These are phyloP conservation scores for Hemistola chrysoprasaria DNA, from an alignment of 2,888 invertebrate species.

Conservation along the genomic window DNA sequence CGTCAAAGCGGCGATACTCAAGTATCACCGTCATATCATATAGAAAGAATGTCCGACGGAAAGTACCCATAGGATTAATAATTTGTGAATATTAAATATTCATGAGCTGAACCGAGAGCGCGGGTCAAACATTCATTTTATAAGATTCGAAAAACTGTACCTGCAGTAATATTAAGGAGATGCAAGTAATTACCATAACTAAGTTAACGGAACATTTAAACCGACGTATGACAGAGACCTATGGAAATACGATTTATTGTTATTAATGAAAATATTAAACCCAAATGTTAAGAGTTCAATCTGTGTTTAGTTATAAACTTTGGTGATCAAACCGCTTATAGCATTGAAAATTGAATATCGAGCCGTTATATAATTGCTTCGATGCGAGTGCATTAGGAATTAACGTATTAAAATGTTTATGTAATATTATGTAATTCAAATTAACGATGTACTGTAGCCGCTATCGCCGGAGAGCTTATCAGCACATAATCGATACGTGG, in stretches of 20 bases:
- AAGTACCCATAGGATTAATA: conserved; percentile 76
- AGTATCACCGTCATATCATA: conserved; percentile 48
- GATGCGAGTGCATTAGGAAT: too few relatives aligned
- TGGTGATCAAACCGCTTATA: too few relatives aligned
- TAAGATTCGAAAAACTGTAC: conserved; percentile 62
- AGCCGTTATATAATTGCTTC: too few relatives aligned
- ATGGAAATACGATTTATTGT: conserved; percentile 22
- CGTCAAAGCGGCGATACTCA: conserved; percentile 36
- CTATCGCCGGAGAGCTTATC: too few relatives aligned
- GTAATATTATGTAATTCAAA: too few relatives aligned
- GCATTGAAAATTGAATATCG: too few relatives aligned
- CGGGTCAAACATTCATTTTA: conserved; percentile 74
- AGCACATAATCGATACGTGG: too few relatives aligned
- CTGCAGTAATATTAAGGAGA: conserved; percentile 71
- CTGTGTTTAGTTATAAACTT: conserved; percentile 36
- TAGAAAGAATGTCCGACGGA: conserved; percentile 52
- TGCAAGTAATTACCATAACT: conserved; percentile 75
- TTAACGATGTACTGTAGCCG: too few relatives aligned
- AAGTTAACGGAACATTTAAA: conserved; percentile 33
- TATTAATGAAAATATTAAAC: conserved; percentile 4
- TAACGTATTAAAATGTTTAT: too few relatives aligned
- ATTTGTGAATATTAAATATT: conserved; percentile 81
- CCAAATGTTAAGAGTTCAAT: conserved; percentile 18
- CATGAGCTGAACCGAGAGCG: conserved; percentile 64
- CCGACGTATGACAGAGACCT: conserved; percentile 28